These are phyloP conservation scores for Amphiura filiformis DNA, from an alignment of 35 echinoderm and acorn worm species.

Conservation along the genomic window DNA sequence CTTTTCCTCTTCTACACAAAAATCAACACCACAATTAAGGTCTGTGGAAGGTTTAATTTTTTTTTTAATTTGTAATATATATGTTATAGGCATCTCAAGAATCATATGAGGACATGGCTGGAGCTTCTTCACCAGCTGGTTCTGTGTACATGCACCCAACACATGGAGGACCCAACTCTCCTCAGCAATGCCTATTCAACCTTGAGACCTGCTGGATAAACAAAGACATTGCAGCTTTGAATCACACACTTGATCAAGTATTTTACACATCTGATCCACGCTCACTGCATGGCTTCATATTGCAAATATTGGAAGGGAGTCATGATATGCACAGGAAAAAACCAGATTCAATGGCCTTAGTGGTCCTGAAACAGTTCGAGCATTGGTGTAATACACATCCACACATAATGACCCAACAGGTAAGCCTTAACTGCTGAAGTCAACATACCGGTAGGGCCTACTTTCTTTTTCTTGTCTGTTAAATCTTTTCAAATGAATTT, in stretches of 20 bases:
- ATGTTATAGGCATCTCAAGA: too few relatives aligned
- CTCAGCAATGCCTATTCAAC: not conserved
- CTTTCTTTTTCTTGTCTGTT: not conserved
- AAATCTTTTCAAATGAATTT: not conserved
- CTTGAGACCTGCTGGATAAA: not conserved
- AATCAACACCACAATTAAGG: too few relatives aligned
- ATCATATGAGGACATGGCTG: too few relatives aligned
- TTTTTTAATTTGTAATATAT: too few relatives aligned
- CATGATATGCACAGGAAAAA: constrained; percentile 47
- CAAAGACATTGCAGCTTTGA: not conserved
- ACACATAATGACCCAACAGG: not conserved
- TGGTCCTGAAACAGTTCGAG: constrained; percentile 37
- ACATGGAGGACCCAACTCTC: not conserved
- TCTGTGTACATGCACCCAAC: not conserved
- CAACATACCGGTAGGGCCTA: not conserved
- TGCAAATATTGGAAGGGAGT: constrained; percentile 43
- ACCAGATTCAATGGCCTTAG: constrained; percentile 24
- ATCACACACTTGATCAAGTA: not conserved
- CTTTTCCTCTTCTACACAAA: too few relatives aligned
- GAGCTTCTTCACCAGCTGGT: not conserved
- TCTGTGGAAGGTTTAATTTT: too few relatives aligned
- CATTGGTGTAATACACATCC: not conserved
- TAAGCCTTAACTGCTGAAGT: not conserved
- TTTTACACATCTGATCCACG: constrained; percentile 8
- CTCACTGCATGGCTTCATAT: constrained; percentile 25